Evolutionary conservation across 2,113 vertebrate genomes (phyloP).

Genomic region (Ovibos moschatus): DNA sequence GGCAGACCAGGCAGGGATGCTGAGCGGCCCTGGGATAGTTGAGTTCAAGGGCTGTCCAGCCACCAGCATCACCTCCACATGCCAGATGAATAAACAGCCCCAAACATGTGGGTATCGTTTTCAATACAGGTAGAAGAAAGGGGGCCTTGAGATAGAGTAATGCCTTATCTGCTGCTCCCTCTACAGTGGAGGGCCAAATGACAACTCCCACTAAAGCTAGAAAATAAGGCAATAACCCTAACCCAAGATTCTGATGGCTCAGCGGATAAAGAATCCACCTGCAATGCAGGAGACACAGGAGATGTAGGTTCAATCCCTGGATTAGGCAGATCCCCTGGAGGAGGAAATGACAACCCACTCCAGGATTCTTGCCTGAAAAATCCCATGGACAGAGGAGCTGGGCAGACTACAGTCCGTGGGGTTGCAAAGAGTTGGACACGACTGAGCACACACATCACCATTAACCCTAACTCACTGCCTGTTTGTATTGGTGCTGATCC

Average conservation of each 20-base stretch:
- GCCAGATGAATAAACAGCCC: neutral
- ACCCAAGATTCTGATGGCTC: neutral
- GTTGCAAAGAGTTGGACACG: neutral
- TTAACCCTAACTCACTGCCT: neutral
- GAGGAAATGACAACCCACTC: neutral
- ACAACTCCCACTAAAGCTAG: fast-evolving
- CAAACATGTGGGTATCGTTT: neutral
- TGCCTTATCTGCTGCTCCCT: neutral
- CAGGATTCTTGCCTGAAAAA: neutral
- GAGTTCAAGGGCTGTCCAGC: neutral
- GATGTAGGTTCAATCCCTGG: neutral
- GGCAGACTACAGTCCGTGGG: neutral
- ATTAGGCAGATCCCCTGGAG: neutral
- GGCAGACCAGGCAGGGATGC: fast-evolving
- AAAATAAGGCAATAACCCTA: neutral
- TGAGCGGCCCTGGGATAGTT: fast-evolving
- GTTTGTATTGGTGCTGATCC: neutral
- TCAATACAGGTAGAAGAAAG: neutral
- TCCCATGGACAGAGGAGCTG: neutral
- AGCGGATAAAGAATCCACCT: neutral
- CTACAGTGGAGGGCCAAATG: neutral
- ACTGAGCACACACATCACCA: neutral
- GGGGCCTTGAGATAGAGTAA: fast-evolving
- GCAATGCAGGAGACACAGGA: neutral
- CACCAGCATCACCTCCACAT: neutral